Evolutionary conservation across 1,140 invertebrate genomes (phyloP).

Genomic region (Melanaphis sacchari): DNA sequence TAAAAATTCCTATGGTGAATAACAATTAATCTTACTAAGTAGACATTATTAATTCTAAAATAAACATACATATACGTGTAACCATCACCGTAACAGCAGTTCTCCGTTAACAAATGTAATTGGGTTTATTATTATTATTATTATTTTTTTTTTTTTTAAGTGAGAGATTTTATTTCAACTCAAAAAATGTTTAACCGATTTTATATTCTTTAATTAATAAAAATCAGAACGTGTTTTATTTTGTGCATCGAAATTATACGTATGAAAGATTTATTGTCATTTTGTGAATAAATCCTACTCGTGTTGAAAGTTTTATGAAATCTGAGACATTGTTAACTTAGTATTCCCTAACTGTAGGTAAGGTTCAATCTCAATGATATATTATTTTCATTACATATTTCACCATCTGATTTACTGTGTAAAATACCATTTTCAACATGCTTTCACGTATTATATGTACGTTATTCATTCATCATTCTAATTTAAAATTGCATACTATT

Average conservation of each 20-base stretch:
- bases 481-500: not conserved
- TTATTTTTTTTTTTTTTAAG: not conserved
- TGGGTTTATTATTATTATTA: constrained; percentile 29
- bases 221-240: constrained; percentile 15
- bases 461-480: not conserved
- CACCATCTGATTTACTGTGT: constrained; percentile 21
- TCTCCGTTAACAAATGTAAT: constrained; percentile 28
- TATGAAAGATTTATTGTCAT: constrained; percentile 16
- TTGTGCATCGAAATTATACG: not conserved
- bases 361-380: constrained; percentile 22
- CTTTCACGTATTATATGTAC: not conserved
- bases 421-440: not conserved
- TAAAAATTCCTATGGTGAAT: not conserved
- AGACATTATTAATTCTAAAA: constrained; percentile 30
- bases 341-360: constrained; percentile 8
- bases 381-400: constrained; percentile 42
- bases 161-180: not conserved
- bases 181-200: not conserved
- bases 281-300: constrained; percentile 17
- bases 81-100: not conserved
- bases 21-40: constrained; percentile 4
- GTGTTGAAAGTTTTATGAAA: constrained; percentile 44
- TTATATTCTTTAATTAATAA: constrained; percentile 29
- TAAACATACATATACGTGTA: not conserved
- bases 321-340: constrained; percentile 41